These are phyloP conservation scores for Nipponia nippon DNA, from an alignment of 2,113 vertebrate genomes.

Conservation along the genomic window DNA sequence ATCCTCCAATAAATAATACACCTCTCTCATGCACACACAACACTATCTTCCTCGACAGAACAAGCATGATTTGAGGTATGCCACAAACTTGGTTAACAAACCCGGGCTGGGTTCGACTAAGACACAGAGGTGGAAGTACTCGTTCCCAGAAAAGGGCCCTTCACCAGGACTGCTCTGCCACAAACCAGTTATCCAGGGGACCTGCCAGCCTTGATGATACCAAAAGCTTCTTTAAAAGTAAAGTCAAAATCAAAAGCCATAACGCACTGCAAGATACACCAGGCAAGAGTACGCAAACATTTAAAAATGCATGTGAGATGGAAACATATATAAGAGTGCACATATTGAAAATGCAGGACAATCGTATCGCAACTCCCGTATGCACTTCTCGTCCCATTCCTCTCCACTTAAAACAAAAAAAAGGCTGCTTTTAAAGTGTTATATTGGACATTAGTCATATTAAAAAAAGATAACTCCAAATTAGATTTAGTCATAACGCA, in stretches of 20 bases:
- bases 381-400: neutral
- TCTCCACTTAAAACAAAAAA: neutral
- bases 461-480: neutral
- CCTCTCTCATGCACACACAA: neutral
- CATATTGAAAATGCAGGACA: neutral
- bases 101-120: neutral
- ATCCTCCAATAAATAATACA: neutral
- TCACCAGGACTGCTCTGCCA: neutral
- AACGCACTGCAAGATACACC: neutral
- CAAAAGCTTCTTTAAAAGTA: neutral
- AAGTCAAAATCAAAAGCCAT: neutral
- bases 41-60: neutral
- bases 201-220: neutral
- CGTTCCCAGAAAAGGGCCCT: neutral
- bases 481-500: neutral
- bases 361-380: neutral
- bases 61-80: neutral
- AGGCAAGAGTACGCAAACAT: neutral
- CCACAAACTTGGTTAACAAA: neutral
- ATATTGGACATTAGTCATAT: neutral
- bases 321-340: neutral
- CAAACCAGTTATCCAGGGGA: neutral
- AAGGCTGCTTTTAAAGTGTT: neutral
- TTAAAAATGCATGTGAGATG: neutral
- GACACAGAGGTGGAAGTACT: neutral